Base-by-base conservation (phyloP, 2,797 vertebrate species). In the Hippopotamyrus pictus region DNA sequence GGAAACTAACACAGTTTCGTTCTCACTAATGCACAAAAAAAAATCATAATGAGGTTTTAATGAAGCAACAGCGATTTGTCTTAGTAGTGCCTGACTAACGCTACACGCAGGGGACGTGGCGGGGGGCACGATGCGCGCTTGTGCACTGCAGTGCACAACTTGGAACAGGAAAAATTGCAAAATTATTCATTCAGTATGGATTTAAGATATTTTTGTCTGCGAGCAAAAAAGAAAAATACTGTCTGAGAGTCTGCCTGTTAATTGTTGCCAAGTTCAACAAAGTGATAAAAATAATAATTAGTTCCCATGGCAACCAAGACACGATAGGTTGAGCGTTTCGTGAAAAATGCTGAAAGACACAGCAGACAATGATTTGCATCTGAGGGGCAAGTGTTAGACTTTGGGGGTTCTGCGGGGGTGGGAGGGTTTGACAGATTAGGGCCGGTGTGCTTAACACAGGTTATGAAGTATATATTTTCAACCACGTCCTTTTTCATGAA, bases 261-360 rank as follows among this genome's bases (percentile, higher is more conserved):
- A 92, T 89, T 91, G 89, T 90, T 92, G 94, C 92, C 92, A 94
- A 94, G 91, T 94, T 94, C 91, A 92, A 91, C 57, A 90, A 92
- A 94, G 93, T 91, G 82, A 92, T 88, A 91, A 91, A 93, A 94
- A 91, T 92, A 93, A 93, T 92, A 93, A 93, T 92, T 90, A 91
- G 94, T 94, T 94, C 86, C 91, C 92, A 95, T 94, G 93, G 93
- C 88, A 93, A 94, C 94, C 65, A 41, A 88, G 89, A 89, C 90
- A 87, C 50, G 73, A 90, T 22, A 87, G 88, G 88, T 91, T 92
- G 90, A 91, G 91, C 84, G 73, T 90, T 91, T 89, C 65, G 88
- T 91, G 89, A 92, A 92, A 92, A 92, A 92, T 87, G 76, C 88
- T 65, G 90, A 91, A 89, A 86, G 89, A 90, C 86, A 22, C 5